Conservation (phyloP, 2,113 vertebrate species). For the Ifrita kowaldi region DNA sequence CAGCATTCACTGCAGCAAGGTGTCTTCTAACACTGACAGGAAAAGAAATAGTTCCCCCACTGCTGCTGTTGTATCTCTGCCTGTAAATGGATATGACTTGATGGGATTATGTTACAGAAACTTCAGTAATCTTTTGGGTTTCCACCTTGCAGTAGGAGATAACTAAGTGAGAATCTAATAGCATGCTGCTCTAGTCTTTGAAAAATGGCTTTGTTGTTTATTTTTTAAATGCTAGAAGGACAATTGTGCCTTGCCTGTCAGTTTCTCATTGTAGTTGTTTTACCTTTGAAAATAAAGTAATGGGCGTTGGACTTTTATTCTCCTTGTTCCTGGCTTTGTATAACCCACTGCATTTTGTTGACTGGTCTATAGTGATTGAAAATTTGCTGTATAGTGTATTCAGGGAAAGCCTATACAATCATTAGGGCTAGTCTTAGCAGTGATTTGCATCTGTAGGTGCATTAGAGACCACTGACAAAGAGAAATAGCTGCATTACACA, state of each 20-base stretch:
- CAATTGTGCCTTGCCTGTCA: background rate
- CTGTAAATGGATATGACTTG: background rate
- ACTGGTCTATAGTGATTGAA: background rate
- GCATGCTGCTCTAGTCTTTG: background rate
- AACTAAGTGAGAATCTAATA: background rate
- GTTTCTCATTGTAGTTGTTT: background rate
- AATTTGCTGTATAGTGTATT: background rate
- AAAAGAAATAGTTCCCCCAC: background rate
- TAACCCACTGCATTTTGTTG: background rate
- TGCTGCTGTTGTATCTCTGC: background rate
- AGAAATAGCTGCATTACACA: background rate
- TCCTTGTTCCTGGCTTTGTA: background rate
- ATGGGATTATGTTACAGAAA: background rate
- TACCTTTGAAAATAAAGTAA: background rate
- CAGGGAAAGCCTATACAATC: background rate
- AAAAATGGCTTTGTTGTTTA: background rate
- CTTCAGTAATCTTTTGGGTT: background rate
- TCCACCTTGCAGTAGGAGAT: background rate
- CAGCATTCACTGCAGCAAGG: constrained; percentile 42
- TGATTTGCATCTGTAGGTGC: background rate
- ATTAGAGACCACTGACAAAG: background rate
- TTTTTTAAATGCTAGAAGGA: background rate
- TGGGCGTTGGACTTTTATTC: background rate
- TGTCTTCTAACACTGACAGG: background rate
- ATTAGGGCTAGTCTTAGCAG: background rate